Base-by-base conservation (phyloP, 2,113 vertebrate genomes). In the Lagopus leucura region DNA sequence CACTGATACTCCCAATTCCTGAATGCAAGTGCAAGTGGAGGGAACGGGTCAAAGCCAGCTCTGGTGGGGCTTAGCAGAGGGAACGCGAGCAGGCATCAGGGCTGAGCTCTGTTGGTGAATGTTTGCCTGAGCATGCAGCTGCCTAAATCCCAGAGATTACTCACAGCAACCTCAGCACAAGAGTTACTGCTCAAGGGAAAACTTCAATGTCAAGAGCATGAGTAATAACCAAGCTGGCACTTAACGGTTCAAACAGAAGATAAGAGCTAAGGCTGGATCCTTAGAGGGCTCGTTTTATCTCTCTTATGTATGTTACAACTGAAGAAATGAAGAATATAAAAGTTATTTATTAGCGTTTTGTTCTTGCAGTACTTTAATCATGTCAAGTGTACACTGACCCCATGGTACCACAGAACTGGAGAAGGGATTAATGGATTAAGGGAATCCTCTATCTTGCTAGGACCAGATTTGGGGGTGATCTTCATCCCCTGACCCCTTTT, bases 271-370 rank as follows among this genome's bases (percentile, higher is more conserved):
- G 89, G 70, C 96, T 74, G 81, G 93, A 92, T 95, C 93, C 96
- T 97, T 93, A 80, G 82, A 95, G 95, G 92, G 91, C 90, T 96
- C 32, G 0, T 85, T 96, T 97, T 97, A 97, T 97, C 97, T 96
- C 91, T 76, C 96, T 96, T 88, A 94, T 94, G 93, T 92, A 96
- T 94, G 96, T 96, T 96, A 97, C 95, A 97, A 96, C 96, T 95
- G 93, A 96, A 97, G 95, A 97, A 96, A 93, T 95, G 94, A 96
- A 94, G 93, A 96, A 86, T 96, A 97, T 97, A 96, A 97, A 97
- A 96, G 82, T 96, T 91, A 96, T 96, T 96, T 97, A 96, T 96
- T 94, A 57, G 79, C 0, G 3, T 82, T 96, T 94, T 74, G 1
- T 96, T 96, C 96, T 79, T 96, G 84, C 86, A 93, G 69, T 74